phyloP scores from a whole-genome alignment of 2,888 invertebrate species.

The Lycocerus yunnanus region DNA sequence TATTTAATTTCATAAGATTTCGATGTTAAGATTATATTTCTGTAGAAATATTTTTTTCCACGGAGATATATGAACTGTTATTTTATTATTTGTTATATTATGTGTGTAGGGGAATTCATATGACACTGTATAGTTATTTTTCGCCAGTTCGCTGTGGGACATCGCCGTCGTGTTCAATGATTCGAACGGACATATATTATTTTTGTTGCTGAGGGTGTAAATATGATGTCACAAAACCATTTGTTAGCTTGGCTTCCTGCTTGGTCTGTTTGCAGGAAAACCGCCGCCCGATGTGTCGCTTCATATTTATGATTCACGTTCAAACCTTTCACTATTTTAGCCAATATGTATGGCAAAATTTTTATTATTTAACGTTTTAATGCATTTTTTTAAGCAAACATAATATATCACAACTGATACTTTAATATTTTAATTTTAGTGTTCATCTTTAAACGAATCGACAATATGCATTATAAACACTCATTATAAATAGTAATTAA shows the following conservation, averaged over 20 bases:
- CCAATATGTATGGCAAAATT: conserved; percentile 12
- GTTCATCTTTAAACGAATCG: not conserved
- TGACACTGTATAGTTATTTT: conserved; percentile 40
- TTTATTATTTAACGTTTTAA: not conserved
- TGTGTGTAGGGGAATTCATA: conserved; percentile 23
- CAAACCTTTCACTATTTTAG: conserved; percentile 20
- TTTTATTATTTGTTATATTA: conserved; percentile 30
- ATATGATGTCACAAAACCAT: conserved; percentile 56
- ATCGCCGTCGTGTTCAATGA: conserved; percentile 53
- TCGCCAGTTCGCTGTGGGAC: conserved; percentile 40
- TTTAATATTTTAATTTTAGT: not conserved
- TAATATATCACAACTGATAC: too few species aligned
- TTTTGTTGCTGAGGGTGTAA: conserved; percentile 55
- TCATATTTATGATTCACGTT: conserved; percentile 50
- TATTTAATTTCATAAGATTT: not conserved
- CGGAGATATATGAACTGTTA: conserved; percentile 29
- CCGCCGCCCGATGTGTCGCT: conserved; percentile 55
- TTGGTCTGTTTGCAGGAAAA: conserved; percentile 54
- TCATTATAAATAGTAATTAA: not conserved
- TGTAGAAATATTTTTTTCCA: not conserved
- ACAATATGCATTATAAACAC: not conserved
- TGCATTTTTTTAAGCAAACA: not conserved
- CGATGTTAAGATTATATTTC: not conserved
- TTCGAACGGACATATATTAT: conserved; percentile 56
- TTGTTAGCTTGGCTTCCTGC: conserved; percentile 53